A percentile compares a stretch with the other conserved stretches of the same genome.
These are phyloP conservation scores for Colostygia pectinataria DNA, from an alignment of 2,888 invertebrate species.

Conservation along the genomic window DNA sequence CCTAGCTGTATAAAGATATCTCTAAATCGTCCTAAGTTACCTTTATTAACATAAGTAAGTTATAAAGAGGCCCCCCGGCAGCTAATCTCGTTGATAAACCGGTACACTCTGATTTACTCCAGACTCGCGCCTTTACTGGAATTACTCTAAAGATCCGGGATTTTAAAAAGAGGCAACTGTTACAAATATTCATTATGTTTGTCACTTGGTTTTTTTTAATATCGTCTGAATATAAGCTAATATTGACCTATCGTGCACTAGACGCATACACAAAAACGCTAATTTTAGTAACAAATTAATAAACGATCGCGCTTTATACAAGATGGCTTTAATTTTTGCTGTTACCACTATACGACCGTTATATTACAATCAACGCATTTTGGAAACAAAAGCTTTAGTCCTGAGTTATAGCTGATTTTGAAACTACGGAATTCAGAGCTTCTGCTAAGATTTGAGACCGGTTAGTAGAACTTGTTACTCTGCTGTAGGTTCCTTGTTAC, in stretches of 20 bases:
- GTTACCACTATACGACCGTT: background rate
- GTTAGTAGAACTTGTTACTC: background rate
- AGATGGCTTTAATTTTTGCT: no score
- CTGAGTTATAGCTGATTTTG: slow-evolving; percentile 40
- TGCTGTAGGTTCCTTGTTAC: background rate
- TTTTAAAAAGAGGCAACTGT: background rate
- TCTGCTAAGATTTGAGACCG: slow-evolving; percentile 6
- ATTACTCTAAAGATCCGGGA: slow-evolving; percentile 27
- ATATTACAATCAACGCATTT: background rate
- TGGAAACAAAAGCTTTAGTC: slow-evolving; percentile 18
- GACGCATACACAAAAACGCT: no score
- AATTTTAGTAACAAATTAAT: no score
- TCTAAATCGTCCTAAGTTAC: slow-evolving; percentile 6
- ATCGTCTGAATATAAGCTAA: no score
- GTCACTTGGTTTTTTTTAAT: no score
- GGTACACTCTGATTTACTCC: slow-evolving; percentile 37
- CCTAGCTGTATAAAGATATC: no score
- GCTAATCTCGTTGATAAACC: slow-evolving; percentile 37
- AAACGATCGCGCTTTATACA: no score
- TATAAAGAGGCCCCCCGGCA: slow-evolving; percentile 14
- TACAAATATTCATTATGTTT: no score
- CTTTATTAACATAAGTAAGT: slow-evolving; percentile 34
- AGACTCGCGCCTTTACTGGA: slow-evolving; percentile 37
- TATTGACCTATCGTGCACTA: no score
- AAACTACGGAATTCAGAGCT: slow-evolving; percentile 12